Evolutionary conservation across 2,113 vertebrate species (phyloP).

Genomic region (Amphiprion ocellaris): DNA sequence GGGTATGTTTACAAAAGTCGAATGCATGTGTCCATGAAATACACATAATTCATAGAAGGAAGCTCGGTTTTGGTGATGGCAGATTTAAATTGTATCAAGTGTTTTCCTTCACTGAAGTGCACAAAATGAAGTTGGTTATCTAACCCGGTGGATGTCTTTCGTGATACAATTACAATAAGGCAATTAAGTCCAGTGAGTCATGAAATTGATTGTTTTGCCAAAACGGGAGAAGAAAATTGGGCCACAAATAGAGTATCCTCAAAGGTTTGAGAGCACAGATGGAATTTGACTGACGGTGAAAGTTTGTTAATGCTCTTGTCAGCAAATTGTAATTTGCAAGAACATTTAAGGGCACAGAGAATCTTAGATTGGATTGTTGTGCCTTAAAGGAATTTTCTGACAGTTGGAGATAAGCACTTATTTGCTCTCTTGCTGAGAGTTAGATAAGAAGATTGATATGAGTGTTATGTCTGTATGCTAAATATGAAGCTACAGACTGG

Average conservation of each 20-base stretch:
- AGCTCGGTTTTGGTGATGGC: background rate
- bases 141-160: slow-evolving; percentile 68
- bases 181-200: slow-evolving; percentile 77
- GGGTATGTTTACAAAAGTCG: slow-evolving; percentile 10
- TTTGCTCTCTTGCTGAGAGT: background rate
- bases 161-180: slow-evolving; percentile 73
- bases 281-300: slow-evolving; percentile 29
- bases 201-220: slow-evolving; percentile 76
- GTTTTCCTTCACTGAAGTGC: slow-evolving; percentile 55
- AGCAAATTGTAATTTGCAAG: slow-evolving; percentile 10
- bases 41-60: background rate
- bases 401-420: background rate
- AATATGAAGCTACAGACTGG: background rate
- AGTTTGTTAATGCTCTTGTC: slow-evolving; percentile 8
- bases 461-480: background rate
- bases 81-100: slow-evolving; percentile 28
- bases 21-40: background rate
- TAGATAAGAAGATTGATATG: slow-evolving; percentile 1
- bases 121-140: slow-evolving; percentile 68
- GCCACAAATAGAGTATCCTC: slow-evolving; percentile 52
- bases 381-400: background rate
- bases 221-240: slow-evolving; percentile 51
- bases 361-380: background rate
- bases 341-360: background rate
- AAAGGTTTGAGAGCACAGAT: slow-evolving; percentile 36